These are phyloP conservation scores for Monopterus albus DNA, from an alignment of 2,113 vertebrate genomes.

Conservation along the genomic window DNA sequence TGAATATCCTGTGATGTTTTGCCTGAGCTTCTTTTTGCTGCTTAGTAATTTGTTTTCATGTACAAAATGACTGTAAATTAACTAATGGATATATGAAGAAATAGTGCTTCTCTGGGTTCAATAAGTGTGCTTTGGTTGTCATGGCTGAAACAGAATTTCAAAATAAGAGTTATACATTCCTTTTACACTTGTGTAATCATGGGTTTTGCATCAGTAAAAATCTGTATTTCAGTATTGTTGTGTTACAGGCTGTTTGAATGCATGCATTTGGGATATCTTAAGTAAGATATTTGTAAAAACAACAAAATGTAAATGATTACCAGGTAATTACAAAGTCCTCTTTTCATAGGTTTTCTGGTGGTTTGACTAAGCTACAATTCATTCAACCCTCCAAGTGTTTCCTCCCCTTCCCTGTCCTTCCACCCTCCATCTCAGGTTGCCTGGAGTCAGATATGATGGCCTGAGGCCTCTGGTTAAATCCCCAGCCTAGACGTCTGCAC, in stretches of 20 bases:
- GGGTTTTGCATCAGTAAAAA: too few relatives aligned
- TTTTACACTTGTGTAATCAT: not conserved
- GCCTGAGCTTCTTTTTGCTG: not conserved
- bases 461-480: slow-evolving; percentile 69
- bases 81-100: not conserved
- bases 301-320: too few relatives aligned
- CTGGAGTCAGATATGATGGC: slow-evolving; percentile 69
- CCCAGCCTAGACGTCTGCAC: slow-evolving; percentile 77
- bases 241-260: slow-evolving; percentile 7
- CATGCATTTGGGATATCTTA: not conserved
- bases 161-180: not conserved
- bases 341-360: not conserved
- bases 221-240: not conserved
- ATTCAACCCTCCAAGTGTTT: slow-evolving; percentile 5
- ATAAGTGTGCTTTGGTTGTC: not conserved
- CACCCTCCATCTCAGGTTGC: slow-evolving; percentile 66
- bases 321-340: not conserved
- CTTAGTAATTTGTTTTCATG: slow-evolving; percentile 14
- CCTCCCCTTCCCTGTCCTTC: slow-evolving; percentile 10
- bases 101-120: not conserved
- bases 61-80: not conserved
- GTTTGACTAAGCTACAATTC: slow-evolving; percentile 1
- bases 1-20: not conserved
- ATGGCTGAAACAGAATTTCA: not conserved
- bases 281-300: too few relatives aligned